phyloP scores from a whole-genome alignment of 2,888 invertebrate genomes.

The Blera fallax region DNA sequence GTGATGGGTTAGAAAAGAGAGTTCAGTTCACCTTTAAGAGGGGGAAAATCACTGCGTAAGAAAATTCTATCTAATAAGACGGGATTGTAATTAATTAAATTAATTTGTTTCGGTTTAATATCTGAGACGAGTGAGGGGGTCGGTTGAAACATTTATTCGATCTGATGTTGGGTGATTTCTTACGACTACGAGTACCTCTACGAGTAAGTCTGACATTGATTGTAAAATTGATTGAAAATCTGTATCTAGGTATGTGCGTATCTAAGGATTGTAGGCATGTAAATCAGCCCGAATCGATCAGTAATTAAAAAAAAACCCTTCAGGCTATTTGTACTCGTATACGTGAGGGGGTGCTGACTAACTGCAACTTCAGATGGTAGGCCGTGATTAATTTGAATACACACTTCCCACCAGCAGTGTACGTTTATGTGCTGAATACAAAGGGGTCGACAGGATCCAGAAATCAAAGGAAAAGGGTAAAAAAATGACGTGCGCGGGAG shows the following conservation, averaged over 20 bases:
- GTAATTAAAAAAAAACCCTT: slow-evolving; percentile 40
- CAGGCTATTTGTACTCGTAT: background rate
- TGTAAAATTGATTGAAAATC: slow-evolving; percentile 17
- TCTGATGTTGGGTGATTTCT: background rate
- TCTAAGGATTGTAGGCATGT: background rate
- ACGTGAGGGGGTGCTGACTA: background rate
- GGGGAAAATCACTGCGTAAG: slow-evolving; percentile 46
- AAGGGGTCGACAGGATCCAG: background rate
- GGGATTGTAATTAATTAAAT: slow-evolving; percentile 82
- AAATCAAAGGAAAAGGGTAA: slow-evolving; percentile 34
- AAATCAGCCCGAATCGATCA: slow-evolving; percentile 42
- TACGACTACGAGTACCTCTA: no score
- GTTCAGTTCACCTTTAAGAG: slow-evolving; percentile 19
- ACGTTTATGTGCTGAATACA: background rate
- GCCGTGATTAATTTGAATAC: slow-evolving; percentile 48
- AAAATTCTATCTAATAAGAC: slow-evolving; percentile 80
- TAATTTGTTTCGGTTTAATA: slow-evolving; percentile 81
- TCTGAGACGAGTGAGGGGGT: background rate
- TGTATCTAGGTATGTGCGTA: background rate
- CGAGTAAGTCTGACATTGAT: slow-evolving; percentile 32
- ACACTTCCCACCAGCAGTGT: slow-evolving; percentile 8
- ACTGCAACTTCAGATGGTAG: slow-evolving; percentile 21
- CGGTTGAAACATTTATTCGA: slow-evolving; percentile 18
- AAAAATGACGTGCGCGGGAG: slow-evolving; percentile 20
- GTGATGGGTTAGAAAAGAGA: slow-evolving; percentile 42